phyloP scores from a whole-genome alignment of 2,113 vertebrate genomes.

The Gadus macrocephalus region DNA sequence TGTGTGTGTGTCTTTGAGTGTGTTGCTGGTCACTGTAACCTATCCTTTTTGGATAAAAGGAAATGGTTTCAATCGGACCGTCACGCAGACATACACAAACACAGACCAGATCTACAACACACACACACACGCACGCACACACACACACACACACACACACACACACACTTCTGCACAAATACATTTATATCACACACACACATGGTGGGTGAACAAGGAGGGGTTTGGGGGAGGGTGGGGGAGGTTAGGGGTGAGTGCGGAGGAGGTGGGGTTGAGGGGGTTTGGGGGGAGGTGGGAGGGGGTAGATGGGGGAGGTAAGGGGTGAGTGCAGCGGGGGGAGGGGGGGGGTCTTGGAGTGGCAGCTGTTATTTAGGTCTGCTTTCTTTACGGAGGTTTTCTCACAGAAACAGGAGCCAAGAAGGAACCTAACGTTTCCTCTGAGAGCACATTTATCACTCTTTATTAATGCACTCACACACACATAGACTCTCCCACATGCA shows the following conservation, averaged over 20 bases:
- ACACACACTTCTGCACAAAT: not conserved
- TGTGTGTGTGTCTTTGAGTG: not conserved
- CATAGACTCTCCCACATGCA: conserved; percentile 20
- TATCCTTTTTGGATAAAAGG: too few relatives aligned
- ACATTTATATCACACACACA: conserved; percentile 7
- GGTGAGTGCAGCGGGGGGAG: too few relatives aligned
- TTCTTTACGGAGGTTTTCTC: conserved; percentile 68
- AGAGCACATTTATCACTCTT: conserved; percentile 66
- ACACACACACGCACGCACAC: not conserved
- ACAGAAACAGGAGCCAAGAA: conserved; percentile 66
- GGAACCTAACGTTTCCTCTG: conserved; percentile 69
- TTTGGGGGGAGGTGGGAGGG: too few relatives aligned
- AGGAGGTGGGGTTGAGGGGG: too few relatives aligned
- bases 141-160: too few relatives aligned
- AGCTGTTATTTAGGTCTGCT: conserved; percentile 71
- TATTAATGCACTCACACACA: conserved; percentile 61
- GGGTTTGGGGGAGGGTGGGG: too few relatives aligned
- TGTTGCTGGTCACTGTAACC: too few relatives aligned
- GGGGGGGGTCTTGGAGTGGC: conserved; percentile 32
- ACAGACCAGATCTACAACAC: conserved; percentile 7
- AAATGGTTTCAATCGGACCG: not conserved
- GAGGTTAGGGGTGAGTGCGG: too few relatives aligned
- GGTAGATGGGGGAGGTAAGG: too few relatives aligned
- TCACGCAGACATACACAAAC: conserved; percentile 27
- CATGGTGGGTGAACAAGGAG: conserved; percentile 29